These are phyloP conservation scores for Thinocorus orbignyianus DNA, from an alignment of 2,113 vertebrate genomes.

Conservation along the genomic window DNA sequence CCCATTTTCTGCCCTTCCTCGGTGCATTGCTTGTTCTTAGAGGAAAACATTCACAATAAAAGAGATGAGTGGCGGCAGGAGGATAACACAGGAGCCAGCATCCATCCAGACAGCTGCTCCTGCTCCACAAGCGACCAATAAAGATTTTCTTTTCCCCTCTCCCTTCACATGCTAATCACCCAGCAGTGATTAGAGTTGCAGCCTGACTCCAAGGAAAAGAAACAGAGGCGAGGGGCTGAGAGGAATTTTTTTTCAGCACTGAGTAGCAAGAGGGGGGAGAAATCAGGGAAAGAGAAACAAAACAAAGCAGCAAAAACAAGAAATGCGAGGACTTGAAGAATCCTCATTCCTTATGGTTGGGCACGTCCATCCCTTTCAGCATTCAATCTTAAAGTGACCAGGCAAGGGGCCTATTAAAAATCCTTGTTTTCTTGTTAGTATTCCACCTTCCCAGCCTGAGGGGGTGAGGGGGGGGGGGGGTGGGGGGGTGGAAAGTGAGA, in stretches of 20 bases:
- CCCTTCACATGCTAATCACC: slow-evolving; percentile 35
- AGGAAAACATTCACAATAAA: background rate
- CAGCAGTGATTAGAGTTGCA: background rate
- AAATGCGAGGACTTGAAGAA: background rate
- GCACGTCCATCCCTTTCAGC: background rate
- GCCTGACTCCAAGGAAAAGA: slow-evolving; percentile 4
- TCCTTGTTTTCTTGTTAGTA: background rate
- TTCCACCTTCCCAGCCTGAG: slow-evolving; percentile 1
- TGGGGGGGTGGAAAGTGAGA: background rate
- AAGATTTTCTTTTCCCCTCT: slow-evolving; percentile 42
- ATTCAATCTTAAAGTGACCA: background rate
- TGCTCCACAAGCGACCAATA: slow-evolving; percentile 3
- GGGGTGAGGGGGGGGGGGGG: background rate
- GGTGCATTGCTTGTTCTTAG: background rate
- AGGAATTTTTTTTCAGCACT: background rate
- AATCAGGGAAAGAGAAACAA: background rate
- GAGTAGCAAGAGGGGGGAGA: background rate
- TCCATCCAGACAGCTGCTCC: slow-evolving; percentile 17
- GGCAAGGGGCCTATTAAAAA: background rate
- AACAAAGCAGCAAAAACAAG: background rate
- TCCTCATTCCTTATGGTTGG: slow-evolving; percentile 11
- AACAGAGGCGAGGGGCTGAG: background rate
- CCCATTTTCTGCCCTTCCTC: background rate
- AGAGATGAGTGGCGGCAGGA: background rate
- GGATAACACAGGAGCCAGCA: background rate